Percentiles rank a stretch among this genome's conserved stretches.
phyloP scores from a whole-genome alignment of 2,888 invertebrate species.

The Scotopteryx bipunctaria region DNA sequence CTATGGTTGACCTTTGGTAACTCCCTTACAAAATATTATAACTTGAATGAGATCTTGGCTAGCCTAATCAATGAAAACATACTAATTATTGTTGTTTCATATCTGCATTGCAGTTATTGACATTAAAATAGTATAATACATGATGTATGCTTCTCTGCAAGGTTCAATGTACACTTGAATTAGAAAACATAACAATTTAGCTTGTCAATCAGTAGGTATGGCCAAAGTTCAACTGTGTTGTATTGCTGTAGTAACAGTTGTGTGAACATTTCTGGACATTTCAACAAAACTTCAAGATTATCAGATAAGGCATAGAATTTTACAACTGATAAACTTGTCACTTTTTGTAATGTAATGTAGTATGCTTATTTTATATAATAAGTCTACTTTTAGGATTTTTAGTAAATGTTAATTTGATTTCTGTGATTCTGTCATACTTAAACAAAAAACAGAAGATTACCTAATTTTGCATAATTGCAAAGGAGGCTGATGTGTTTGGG shows the following conservation, averaged over 20 bases:
- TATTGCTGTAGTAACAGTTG: constrained; percentile 9
- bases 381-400: too few species aligned
- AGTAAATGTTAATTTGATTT: too few species aligned
- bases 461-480: too few species aligned
- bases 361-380: too few species aligned
- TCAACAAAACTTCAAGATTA: not conserved
- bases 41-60: not conserved
- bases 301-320: not conserved
- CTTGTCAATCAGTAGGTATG: constrained; percentile 15
- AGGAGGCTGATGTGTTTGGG: too few species aligned
- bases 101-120: constrained; percentile 17
- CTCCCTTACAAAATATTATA: not conserved
- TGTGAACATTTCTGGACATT: not conserved
- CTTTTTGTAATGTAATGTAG: too few species aligned
- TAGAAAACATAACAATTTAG: constrained; percentile 10
- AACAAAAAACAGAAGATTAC: too few species aligned
- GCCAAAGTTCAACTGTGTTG: constrained; percentile 26
- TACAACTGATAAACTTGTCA: too few species aligned
- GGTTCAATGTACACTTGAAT: not conserved
- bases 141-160: not conserved
- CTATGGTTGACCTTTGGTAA: constrained; percentile 24
- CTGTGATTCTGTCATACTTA: too few species aligned
- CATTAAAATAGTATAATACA: not conserved
- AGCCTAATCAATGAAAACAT: not conserved
- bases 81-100: not conserved